Base-by-base conservation (phyloP, 2,797 vertebrate genomes). In the Potorous gilbertii region DNA sequence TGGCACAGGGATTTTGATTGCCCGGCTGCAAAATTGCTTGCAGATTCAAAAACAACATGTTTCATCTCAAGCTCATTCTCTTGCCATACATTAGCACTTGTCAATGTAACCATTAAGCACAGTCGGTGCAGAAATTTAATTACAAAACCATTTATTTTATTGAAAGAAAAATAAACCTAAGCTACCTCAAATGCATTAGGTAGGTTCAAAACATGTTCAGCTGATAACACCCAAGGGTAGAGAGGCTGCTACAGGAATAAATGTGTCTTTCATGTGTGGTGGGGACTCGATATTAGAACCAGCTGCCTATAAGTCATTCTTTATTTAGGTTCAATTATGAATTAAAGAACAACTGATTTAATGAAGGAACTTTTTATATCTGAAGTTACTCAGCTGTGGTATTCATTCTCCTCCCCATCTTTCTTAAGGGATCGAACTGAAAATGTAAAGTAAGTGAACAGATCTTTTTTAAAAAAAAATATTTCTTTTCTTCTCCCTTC, bases 131-230 rank as follows among this genome's bases (percentile, higher is more conserved):
- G 98, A 99, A 99, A 99, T 99, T 99, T 99, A 99, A 99, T 99
- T 99, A 99, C 99, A 98, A 99, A 99, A 99, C 99, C 99, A 99
- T 99, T 99, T 99, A 99, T 99, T 99, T 99, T 99, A 99, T 99
- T 99, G 99, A 99, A 99, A 99, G 99, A 99, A 99, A 99, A 99
- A 99, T 99, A 99, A 99, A 99, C 99, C 98, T 98, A 98, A 98
- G 98, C 98, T 99, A 99, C 99, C 99, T 99, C 99, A 97, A 98
- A 99, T 99, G 99, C 99, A 99, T 99, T 99, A 99, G 99, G 99
- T 99, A 99, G 99, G 99, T 99, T 99, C 98, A 99, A 98, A 99
- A 98, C 99, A 98, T 99, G 98, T 98, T 98, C 98, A 98, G 99
- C 99, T 99, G 99, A 99, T 99, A 99, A 99, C 99, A 99, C 99